Conservation (phyloP, 2,113 vertebrate genomes). For the Bufo gargarizans region DNA sequence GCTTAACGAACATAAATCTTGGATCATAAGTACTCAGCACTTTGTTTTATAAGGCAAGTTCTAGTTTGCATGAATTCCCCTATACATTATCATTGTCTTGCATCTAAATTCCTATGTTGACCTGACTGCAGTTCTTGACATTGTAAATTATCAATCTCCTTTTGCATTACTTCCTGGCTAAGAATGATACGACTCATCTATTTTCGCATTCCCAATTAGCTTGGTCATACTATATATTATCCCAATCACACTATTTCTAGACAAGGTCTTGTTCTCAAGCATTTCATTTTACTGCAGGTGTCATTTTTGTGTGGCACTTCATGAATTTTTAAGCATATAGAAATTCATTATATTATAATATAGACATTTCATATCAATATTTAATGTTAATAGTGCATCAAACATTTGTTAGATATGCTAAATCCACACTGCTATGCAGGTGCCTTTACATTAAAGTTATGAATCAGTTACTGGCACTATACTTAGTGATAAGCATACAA, state of each 20-base stretch:
- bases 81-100: neutral
- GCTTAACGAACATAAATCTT: too few species aligned
- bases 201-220: slow-evolving; percentile 29
- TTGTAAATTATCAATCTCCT: slow-evolving; percentile 21
- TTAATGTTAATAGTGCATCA: neutral
- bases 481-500: neutral
- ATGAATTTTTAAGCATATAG: slow-evolving; percentile 25
- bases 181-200: slow-evolving; percentile 34
- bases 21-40: too few species aligned
- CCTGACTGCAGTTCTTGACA: slow-evolving; percentile 13
- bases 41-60: too few species aligned
- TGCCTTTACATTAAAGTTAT: neutral
- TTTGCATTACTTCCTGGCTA: slow-evolving; percentile 25
- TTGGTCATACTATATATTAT: slow-evolving; percentile 11
- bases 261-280: slow-evolving; percentile 25
- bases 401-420: neutral
- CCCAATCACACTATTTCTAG: slow-evolving; percentile 4
- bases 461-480: neutral
- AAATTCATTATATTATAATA: slow-evolving; percentile 44
- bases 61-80: neutral
- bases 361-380: slow-evolving; percentile 45
- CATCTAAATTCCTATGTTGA: slow-evolving; percentile 17
- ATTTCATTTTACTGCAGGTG: slow-evolving; percentile 25
- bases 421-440: neutral
- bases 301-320: slow-evolving; percentile 30